Evolutionary conservation across 2,888 invertebrate species (phyloP).

Genomic region (Caradrina kadenii): DNA sequence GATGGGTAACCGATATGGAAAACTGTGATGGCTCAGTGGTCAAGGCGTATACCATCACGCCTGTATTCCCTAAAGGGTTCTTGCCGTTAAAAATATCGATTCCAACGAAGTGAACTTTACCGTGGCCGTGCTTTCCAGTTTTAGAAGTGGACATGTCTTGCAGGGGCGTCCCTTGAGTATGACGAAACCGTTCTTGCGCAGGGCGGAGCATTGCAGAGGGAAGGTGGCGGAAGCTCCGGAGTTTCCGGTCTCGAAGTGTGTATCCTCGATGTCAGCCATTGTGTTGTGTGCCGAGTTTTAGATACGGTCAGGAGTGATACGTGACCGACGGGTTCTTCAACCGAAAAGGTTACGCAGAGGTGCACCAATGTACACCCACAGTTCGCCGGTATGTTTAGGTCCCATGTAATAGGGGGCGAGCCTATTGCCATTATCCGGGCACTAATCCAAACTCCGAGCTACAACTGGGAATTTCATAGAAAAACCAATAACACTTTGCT

Average conservation of each 20-base stretch:
- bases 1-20: constrained; percentile 30
- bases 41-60: too few relatives aligned
- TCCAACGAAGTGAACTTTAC: constrained; percentile 99
- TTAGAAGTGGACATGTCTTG: constrained; percentile 99
- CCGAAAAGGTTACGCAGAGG: too few relatives aligned
- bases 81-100: constrained; percentile 97
- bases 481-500: too few relatives aligned
- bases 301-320: constrained; percentile 87
- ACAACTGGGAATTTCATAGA: too few relatives aligned
- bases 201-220: constrained; percentile 88
- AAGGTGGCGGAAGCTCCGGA: constrained; percentile 98
- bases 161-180: constrained; percentile 99
- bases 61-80: constrained; percentile 76
- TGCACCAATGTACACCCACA: too few relatives aligned
- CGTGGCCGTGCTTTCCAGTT: constrained; percentile 99
- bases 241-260: constrained; percentile 98
- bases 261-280: constrained; percentile 98
- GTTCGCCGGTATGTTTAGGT: too few relatives aligned
- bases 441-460: too few relatives aligned
- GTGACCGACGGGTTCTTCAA: too few relatives aligned
- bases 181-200: constrained; percentile 99
- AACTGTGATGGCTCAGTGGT: too few relatives aligned
- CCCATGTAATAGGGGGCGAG: too few relatives aligned
- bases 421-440: too few relatives aligned
- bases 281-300: constrained; percentile 78